These are phyloP conservation scores for Drosophila conformis DNA, from an alignment of 2,888 invertebrate species.

Conservation along the genomic window DNA sequence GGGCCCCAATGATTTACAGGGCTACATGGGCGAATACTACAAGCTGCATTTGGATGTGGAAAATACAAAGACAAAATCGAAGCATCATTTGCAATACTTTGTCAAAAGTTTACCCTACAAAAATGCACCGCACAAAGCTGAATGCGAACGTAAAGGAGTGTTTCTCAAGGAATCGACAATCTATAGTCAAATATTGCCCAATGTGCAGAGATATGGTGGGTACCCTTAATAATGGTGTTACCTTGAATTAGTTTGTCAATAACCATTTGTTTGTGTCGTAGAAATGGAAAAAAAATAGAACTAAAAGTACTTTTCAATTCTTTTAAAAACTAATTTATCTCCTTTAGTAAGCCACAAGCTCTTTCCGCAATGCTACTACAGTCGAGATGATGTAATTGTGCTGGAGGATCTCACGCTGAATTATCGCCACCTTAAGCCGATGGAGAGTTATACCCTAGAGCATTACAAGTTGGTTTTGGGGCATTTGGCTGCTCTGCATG, in stretches of 20 bases:
- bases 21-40: conserved; percentile 83
- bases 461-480: conserved; percentile 69
- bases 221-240: background rate
- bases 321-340: background rate
- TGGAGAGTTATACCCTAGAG: conserved; percentile 49
- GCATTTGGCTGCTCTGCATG: conserved; percentile 75
- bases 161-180: conserved; percentile 75
- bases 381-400: conserved; percentile 74
- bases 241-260: background rate
- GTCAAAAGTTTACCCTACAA: conserved; percentile 77
- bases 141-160: conserved; percentile 77
- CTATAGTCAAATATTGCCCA: conserved; percentile 73
- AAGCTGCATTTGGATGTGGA: conserved; percentile 59
- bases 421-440: conserved; percentile 55
- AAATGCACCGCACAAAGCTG: conserved; percentile 69
- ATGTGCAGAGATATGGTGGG: conserved; percentile 77
- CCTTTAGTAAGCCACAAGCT: conserved; percentile 62
- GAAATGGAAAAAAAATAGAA: background rate
- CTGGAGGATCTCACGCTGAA: conserved; percentile 73
- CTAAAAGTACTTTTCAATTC: background rate
- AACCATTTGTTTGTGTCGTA: background rate
- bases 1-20: conserved; percentile 71
- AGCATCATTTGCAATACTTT: conserved; percentile 65
- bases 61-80: background rate
- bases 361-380: conserved; percentile 70